Conservation (phyloP, 2,888 invertebrate genomes). For the Hofmannophila pseudospretella region DNA sequence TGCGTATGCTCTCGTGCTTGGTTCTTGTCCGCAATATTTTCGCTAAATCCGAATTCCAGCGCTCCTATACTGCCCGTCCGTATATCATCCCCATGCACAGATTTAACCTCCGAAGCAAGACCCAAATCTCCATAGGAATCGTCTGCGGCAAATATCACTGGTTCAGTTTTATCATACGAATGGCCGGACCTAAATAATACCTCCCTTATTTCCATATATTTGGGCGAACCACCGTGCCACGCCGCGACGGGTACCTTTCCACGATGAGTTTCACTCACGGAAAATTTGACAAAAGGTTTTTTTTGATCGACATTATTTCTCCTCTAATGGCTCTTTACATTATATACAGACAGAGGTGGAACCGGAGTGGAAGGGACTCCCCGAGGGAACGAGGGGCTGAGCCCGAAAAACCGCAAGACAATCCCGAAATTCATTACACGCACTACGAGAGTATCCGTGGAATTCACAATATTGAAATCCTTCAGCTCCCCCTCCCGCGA, state of each 20-base stretch:
- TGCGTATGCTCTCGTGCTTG: conserved; percentile 10
- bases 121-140: conserved; percentile 74
- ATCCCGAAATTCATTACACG: conserved; percentile 76
- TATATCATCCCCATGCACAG: conserved; percentile 67
- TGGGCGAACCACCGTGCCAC: conserved; percentile 45
- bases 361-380: conserved; percentile 46
- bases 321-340: conserved; percentile 30
- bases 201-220: conserved; percentile 66
- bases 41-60: conserved; percentile 40
- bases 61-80: conserved; percentile 39
- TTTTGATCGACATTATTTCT: conserved; percentile 27
- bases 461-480: conserved; percentile 77
- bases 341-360: conserved; percentile 20
- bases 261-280: conserved; percentile 33
- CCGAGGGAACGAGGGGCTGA: conserved; percentile 43
- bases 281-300: conserved; percentile 37
- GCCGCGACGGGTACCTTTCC: conserved; percentile 43
- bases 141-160: conserved; percentile 68
- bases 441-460: conserved; percentile 62
- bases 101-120: conserved; percentile 69
- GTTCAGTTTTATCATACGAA: conserved; percentile 73
- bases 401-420: conserved; percentile 72
- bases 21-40: conserved; percentile 26
- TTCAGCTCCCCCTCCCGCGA: conserved; percentile 24
- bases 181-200: conserved; percentile 71